Percentiles rank a stretch among this genome's conserved stretches.
These are phyloP conservation scores for Chironomus striatipennis DNA, from an alignment of 1,140 invertebrate species.

Conservation along the genomic window DNA sequence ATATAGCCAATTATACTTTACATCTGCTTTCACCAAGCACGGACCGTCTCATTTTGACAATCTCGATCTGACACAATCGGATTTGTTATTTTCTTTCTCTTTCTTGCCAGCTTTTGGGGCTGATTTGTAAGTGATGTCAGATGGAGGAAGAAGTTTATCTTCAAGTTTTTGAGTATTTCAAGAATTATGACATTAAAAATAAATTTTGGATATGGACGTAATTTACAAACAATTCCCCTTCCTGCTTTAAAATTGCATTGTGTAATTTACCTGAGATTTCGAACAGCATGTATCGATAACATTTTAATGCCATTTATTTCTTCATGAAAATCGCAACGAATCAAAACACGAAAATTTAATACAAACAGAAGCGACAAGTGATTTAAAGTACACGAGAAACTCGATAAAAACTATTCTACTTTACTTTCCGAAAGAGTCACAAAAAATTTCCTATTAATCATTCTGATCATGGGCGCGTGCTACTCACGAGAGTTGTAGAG, in stretches of 20 bases:
- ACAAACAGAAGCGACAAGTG: slow-evolving; percentile 8
- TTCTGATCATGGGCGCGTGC: slow-evolving; percentile 3
- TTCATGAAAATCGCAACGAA: background rate
- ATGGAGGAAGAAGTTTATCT: no score
- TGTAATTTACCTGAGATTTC: background rate
- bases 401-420: background rate
- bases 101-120: no score
- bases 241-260: background rate
- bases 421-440: background rate
- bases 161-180: no score
- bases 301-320: background rate
- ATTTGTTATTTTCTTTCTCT: background rate
- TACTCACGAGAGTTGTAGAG: background rate
- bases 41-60: background rate
- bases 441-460: slow-evolving; percentile 18
- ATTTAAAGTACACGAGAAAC: background rate
- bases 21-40: background rate
- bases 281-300: background rate
- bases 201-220: no score
- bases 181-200: no score
- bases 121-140: no score
- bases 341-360: no score
- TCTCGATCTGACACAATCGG: slow-evolving; percentile 1
- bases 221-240: no score
- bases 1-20: slow-evolving; percentile 6